Conservation (phyloP, 1,140 invertebrate genomes). For the Liolophura sinensis region DNA sequence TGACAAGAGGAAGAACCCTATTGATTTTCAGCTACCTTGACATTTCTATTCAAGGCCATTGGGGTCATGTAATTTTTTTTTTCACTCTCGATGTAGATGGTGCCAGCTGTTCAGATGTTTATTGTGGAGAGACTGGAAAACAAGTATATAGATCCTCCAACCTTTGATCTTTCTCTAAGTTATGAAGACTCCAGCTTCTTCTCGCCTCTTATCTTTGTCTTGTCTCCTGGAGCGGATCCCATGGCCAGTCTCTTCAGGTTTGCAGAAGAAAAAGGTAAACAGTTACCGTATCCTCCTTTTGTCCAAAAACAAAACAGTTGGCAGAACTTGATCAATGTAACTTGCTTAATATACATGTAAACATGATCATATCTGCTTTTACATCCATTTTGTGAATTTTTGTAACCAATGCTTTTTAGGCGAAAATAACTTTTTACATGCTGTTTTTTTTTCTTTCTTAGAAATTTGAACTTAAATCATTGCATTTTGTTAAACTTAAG, state of each 20-base stretch:
- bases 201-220: conserved; percentile 57
- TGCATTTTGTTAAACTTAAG: too few species aligned
- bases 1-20: too few species aligned
- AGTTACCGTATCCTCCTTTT: background rate
- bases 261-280: conserved; percentile 57
- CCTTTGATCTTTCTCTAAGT: conserved; percentile 56
- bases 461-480: too few species aligned
- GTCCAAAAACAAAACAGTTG: background rate
- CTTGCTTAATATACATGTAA: background rate
- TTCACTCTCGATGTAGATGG: conserved; percentile 35
- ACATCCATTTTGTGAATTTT: background rate
- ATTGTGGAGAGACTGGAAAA: conserved; percentile 52
- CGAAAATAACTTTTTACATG: background rate
- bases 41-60: too few species aligned
- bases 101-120: conserved; percentile 53
- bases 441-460: background rate
- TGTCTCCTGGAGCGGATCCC: conserved; percentile 58
- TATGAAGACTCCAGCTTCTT: conserved; percentile 53
- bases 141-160: conserved; percentile 56
- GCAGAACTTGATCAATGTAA: too few species aligned
- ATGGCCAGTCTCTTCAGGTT: conserved; percentile 57
- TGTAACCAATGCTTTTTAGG: background rate
- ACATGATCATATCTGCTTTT: too few species aligned
- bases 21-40: too few species aligned
- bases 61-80: too few species aligned